Evolutionary conservation across 2,797 vertebrate genomes (phyloP), one percentile per base, ranked within the genome.

Genomic region (Anguilla obscura): DNA sequence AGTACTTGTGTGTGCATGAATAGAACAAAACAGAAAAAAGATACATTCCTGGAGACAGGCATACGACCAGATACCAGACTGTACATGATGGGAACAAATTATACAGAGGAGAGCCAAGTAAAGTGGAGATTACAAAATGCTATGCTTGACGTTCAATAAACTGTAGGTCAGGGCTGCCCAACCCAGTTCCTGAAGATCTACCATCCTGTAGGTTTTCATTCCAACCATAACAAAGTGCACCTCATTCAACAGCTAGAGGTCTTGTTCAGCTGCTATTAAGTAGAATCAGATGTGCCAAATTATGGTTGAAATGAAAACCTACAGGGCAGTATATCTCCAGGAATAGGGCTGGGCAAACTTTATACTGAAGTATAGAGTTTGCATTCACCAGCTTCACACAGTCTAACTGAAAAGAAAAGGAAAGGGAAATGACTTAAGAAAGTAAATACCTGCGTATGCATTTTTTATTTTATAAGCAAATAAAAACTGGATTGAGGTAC

Each of bases 31-130:
- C 14, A 18, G 74, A 40, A 45, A 79, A 4, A 3, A 40, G 74
- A 14, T 36, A 45, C 74, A 79, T 79, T 79, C 74, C 74, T 40
- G 74, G 14, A 79, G 36, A 79, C 36, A 79, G 74, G 74, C 33
- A 6, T 5, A 79, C 12, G 18, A 79, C 69, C 69, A 30, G n/a
- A 30, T 33, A 79, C 36, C 36, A 21, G 74, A 45, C 71, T 76
- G 71, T 33, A 76, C 71, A 76, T 76, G 71, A 76, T 36, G 9
- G 71, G 36, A 36, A 40, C 5, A 21, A 69, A 79, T 79, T 79
- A 16, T 18, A 45, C 4, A 79, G 74, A 33, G 33, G 16, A 40
- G 74, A 45, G 14, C 33, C 36, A 36, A 69, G 9, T 14, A 1
- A 36, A 36, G 36, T 76, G 69, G 30, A 71, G 69, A 33, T 63